Evolutionary conservation across 2,888 invertebrate genomes (phyloP).

Genomic region (Coelopa pilipes): DNA sequence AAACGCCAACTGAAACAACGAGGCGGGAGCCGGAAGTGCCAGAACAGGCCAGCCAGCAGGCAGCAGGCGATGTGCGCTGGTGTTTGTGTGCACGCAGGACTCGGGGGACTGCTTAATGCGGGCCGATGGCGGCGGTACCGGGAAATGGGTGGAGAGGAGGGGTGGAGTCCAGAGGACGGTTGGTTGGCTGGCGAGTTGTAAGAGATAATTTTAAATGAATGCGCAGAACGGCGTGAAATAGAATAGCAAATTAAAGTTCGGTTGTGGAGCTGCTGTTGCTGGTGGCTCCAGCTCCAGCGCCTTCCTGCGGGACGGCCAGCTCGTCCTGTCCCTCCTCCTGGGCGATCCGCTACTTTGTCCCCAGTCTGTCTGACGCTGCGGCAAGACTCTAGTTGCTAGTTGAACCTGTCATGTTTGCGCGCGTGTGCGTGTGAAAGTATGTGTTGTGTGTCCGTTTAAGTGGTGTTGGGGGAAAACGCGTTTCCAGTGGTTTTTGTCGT

Average conservation of each 20-base stretch:
- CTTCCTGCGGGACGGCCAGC: too few species aligned
- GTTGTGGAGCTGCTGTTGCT: background rate
- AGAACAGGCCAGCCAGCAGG: too few species aligned
- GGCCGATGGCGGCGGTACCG: background rate
- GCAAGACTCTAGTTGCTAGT: background rate
- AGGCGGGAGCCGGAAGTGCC: background rate
- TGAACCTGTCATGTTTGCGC: background rate
- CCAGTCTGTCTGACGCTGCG: background rate
- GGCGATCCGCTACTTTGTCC: too few species aligned
- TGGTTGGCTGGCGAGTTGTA: background rate
- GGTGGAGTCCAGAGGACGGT: background rate
- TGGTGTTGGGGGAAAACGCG: too few species aligned
- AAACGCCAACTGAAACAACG: background rate
- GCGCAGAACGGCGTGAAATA: constrained; percentile 16
- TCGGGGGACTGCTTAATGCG: background rate
- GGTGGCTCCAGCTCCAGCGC: too few species aligned
- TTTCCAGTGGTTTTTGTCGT: too few species aligned
- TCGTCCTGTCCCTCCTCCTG: too few species aligned
- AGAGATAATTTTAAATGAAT: constrained; percentile 3
- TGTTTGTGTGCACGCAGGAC: background rate
- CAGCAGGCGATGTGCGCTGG: background rate
- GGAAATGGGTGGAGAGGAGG: background rate
- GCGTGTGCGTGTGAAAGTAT: background rate
- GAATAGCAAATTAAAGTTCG: constrained; percentile 13
- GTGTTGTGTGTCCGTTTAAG: background rate